Evolutionary conservation across 2,113 vertebrate genomes (phyloP).

Genomic region (Zosterops japonicus): DNA sequence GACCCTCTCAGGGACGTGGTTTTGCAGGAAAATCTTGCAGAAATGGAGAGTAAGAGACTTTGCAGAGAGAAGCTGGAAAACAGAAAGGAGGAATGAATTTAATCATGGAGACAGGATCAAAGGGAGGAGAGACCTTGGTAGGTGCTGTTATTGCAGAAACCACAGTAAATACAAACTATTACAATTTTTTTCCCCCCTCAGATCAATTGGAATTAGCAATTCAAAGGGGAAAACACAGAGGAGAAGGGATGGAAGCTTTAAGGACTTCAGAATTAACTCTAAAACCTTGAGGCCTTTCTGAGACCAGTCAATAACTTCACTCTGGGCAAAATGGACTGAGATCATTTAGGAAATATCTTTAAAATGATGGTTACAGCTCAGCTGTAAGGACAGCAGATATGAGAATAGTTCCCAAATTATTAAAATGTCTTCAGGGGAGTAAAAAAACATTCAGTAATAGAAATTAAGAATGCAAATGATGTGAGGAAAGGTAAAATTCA

Average conservation of each 20-base stretch:
- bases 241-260: neutral
- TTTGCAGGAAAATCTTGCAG: constrained; percentile 13
- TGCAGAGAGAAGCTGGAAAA: constrained; percentile 50
- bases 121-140: neutral
- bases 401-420: neutral
- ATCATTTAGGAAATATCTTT: neutral
- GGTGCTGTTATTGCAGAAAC: neutral
- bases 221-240: neutral
- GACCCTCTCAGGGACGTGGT: neutral
- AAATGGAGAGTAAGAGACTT: neutral
- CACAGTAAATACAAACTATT: neutral
- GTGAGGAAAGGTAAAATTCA: neutral
- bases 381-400: neutral
- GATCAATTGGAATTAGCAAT: neutral
- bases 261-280: neutral
- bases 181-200: neutral
- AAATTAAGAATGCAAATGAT: neutral
- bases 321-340: neutral
- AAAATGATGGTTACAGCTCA: neutral
- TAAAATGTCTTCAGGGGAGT: neutral
- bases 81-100: constrained; percentile 27
- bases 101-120: neutral
- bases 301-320: neutral
- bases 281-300: neutral
- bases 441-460: neutral